Base-by-base conservation (phyloP, 2,797 vertebrate genomes). In the Halcyon leucocephala region DNA sequence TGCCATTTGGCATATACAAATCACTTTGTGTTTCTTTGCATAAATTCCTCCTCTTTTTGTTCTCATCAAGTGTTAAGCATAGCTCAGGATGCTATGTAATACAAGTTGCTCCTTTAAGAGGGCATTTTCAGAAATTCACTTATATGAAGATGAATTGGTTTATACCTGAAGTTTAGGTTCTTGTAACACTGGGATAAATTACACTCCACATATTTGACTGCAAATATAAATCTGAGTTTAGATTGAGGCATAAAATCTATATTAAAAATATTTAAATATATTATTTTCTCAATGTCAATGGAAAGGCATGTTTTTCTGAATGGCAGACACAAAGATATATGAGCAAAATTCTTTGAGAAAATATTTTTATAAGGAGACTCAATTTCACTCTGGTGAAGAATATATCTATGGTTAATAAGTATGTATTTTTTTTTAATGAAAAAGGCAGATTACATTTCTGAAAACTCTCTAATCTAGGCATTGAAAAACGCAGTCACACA, bases 31-130 rank as follows among this genome's bases (percentile, higher is more conserved):
- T 15, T 81, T 26, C 26, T 85, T 69, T 86, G 79, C 61, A 77
- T 74, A 61, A 91, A 88, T 88, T 78, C 49, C 51, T 87, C 37
- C 17, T 82, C 42, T 39, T 81, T 85, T 81, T 87, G 11, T 89
- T 89, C 52, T 64, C 31, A 39, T 42, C 21, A 54, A 82, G 9
- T 49, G 31, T 35, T 67, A 48, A 78, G 31, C 26, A n/a, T 55
- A 55, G 61, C 21, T 61, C 49, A 72, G 71, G 60, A 77, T 41
- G 17, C 14, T 70, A 16, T 65, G 10, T 12, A 82, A 37, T n/a
- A 24, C 7, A 37, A 31, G 14, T 46, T 87, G 6, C 2, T 60
- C 6, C 19, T 82, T 78, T 46, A 85, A 80, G 37, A 5, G 5
- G 4, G 4, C 0, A 13, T 67, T 93, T 82, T 84, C 46, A 37